phyloP scores from a whole-genome alignment of 2,797 vertebrate genomes.

The Picus viridis region DNA sequence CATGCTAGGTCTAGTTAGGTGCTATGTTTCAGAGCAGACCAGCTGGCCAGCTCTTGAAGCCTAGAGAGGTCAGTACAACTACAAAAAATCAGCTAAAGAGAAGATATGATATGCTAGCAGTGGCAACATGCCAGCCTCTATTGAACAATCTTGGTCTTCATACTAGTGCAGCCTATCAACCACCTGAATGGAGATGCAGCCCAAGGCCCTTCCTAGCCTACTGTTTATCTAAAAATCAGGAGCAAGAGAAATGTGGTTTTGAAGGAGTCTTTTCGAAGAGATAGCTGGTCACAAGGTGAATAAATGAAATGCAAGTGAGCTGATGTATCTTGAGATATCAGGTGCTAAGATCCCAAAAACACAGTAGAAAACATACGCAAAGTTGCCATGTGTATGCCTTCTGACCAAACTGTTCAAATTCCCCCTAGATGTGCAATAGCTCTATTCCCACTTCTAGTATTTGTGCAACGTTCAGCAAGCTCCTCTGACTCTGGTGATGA shows the following conservation, averaged over 20 bases:
- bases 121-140: background rate
- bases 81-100: background rate
- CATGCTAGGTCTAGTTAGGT: background rate
- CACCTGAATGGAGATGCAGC: background rate
- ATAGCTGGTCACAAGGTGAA: background rate
- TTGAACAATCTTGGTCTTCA: background rate
- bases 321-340: background rate
- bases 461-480: background rate
- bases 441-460: background rate
- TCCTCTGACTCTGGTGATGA: background rate
- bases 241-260: background rate
- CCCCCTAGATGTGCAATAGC: background rate
- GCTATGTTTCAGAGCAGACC: background rate
- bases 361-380: fast-evolving
- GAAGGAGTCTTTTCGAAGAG: background rate
- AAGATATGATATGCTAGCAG: background rate
- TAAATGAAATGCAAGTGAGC: background rate
- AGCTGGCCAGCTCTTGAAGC: background rate
- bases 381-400: background rate
- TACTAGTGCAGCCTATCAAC: background rate
- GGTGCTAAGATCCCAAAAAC: background rate
- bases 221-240: background rate
- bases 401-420: background rate
- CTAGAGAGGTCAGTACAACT: background rate
- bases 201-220: background rate